phyloP scores from a whole-genome alignment of 2,888 invertebrate species.

The Pterostichus niger region DNA sequence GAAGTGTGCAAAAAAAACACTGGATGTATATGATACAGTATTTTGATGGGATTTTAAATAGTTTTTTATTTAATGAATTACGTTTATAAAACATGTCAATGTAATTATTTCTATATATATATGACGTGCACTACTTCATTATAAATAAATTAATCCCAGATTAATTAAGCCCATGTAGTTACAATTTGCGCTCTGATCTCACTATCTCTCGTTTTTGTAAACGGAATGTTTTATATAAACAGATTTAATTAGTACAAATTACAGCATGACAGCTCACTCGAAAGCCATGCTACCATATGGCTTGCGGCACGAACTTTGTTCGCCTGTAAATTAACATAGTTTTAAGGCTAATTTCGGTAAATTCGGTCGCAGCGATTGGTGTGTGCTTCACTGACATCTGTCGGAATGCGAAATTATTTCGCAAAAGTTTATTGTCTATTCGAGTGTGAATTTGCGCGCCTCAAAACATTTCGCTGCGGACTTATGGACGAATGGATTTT shows the following conservation, averaged over 20 bases:
- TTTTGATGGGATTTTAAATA: too few relatives aligned
- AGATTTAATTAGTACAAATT: constrained; percentile 51
- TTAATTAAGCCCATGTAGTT: too few relatives aligned
- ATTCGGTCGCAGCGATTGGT: constrained; percentile 33
- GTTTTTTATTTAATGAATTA: too few relatives aligned
- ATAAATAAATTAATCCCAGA: too few relatives aligned
- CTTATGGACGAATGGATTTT: constrained; percentile 14
- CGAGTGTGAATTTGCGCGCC: constrained; percentile 6
- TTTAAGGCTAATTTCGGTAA: constrained; percentile 44
- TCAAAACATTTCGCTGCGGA: constrained; percentile 2
- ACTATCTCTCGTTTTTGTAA: not conserved
- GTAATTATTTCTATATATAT: too few relatives aligned
- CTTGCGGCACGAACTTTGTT: constrained; percentile 35
- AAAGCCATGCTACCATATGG: constrained; percentile 4
- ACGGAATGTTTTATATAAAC: constrained; percentile 37
- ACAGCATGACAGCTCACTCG: constrained; percentile 25
- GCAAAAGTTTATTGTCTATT: constrained; percentile 37
- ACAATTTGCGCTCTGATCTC: not conserved
- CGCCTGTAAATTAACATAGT: constrained; percentile 46
- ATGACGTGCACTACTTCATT: too few relatives aligned
- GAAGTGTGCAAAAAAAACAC: too few relatives aligned
- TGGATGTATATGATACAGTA: too few relatives aligned
- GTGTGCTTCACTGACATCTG: constrained; percentile 41
- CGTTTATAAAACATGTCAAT: too few relatives aligned
- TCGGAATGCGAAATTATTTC: constrained; percentile 32